These are phyloP conservation scores for Vombatus ursinus DNA, from an alignment of 2,113 vertebrate species.

Conservation along the genomic window DNA sequence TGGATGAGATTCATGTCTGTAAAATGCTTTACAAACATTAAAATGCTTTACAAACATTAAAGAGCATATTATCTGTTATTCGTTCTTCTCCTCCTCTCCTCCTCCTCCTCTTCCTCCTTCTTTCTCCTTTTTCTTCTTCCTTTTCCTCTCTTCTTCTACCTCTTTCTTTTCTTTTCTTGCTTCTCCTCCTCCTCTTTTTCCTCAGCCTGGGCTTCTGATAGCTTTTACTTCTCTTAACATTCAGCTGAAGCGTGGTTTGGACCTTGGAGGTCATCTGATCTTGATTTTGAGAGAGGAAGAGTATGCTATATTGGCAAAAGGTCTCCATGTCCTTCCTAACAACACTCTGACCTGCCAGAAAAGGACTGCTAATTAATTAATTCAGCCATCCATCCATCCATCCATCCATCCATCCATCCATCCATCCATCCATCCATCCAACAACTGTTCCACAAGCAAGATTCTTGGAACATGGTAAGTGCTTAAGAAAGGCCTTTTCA, in stretches of 20 bases:
- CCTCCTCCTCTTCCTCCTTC: neutral
- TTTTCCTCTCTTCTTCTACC: neutral
- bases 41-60: neutral
- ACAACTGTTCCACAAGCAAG: too few relatives aligned
- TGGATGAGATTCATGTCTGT: neutral
- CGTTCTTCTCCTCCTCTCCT: neutral
- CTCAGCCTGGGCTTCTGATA: neutral
- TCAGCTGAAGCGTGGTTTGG: neutral
- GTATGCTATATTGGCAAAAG: neutral
- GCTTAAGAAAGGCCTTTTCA: too few relatives aligned
- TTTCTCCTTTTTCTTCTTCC: neutral
- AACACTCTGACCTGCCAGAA: neutral
- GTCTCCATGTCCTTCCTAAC: neutral
- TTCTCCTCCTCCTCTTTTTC: too few relatives aligned
- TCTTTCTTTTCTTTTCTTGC: fast-evolving
- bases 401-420: too few relatives aligned
- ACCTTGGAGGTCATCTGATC: neutral
- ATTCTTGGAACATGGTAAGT: too few relatives aligned
- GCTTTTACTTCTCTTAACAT: neutral
- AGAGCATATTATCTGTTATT: neutral
- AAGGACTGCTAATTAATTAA: neutral
- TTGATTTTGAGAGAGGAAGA: neutral
- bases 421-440: too few relatives aligned
- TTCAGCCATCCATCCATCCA: neutral
- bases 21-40: neutral